Evolutionary conservation across 2,888 invertebrate species (phyloP).

Genomic region (Pseudolycoriella hygida): DNA sequence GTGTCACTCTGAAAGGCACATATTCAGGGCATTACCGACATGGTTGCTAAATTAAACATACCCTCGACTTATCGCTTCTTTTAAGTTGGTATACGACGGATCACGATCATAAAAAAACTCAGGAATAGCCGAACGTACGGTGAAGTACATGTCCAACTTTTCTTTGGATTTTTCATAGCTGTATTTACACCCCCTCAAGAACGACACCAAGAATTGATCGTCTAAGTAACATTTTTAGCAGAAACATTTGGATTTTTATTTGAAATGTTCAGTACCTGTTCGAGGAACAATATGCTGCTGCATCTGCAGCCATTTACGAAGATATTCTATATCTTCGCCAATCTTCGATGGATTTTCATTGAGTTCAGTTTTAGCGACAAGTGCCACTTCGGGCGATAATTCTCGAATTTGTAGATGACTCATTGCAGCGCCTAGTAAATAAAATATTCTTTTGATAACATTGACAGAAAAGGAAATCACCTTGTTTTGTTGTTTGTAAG

Average conservation of each 20-base stretch:
- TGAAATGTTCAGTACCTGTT: slow-evolving; percentile 28
- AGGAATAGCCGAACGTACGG: slow-evolving; percentile 33
- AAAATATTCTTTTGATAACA: too few species aligned
- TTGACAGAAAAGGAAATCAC: too few species aligned
- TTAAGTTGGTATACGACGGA: slow-evolving; percentile 18
- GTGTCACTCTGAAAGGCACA: slow-evolving; percentile 21
- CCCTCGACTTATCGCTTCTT: slow-evolving; percentile 22
- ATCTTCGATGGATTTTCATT: slow-evolving; percentile 34
- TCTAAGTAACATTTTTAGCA: slow-evolving; percentile 29
- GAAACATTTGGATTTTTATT: too few species aligned
- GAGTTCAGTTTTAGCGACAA: slow-evolving; percentile 32
- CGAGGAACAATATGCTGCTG: slow-evolving; percentile 37
- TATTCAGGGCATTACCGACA: neutral
- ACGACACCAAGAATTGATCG: slow-evolving; percentile 42
- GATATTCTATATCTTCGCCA: slow-evolving; percentile 30
- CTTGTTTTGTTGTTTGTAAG: too few species aligned
- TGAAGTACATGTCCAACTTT: slow-evolving; percentile 40
- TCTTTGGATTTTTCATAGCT: slow-evolving; percentile 42
- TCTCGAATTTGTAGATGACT: slow-evolving; percentile 6
- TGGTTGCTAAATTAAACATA: slow-evolving; percentile 14
- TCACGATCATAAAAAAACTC: slow-evolving; percentile 31
- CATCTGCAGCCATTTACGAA: slow-evolving; percentile 37
- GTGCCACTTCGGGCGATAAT: slow-evolving; percentile 30
- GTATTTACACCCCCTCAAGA: slow-evolving; percentile 45
- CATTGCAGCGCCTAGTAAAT: too few species aligned